A percentile compares a stretch with the other conserved stretches of the same genome.
Conservation (phyloP, 2,113 vertebrate genomes). For the Heterotis niloticus region DNA sequence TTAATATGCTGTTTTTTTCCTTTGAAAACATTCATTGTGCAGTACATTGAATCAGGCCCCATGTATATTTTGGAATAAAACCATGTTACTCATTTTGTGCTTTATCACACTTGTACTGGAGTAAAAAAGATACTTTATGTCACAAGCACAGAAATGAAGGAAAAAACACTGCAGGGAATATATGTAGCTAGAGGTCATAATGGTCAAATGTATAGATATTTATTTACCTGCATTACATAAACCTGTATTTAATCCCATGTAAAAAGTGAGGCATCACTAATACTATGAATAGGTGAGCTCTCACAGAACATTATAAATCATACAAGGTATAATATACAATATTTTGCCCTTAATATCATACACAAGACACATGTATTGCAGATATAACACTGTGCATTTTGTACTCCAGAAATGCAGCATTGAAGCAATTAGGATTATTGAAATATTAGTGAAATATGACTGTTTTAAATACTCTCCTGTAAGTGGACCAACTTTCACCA, state of each 20-base stretch:
- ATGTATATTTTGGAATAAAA: no score
- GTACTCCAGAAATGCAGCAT: not conserved
- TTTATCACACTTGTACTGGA: no score
- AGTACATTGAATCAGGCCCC: no score
- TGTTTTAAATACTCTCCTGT: not conserved
- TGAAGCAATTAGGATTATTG: not conserved
- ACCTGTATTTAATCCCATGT: not conserved
- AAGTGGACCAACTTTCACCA: not conserved
- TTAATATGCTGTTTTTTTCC: no score
- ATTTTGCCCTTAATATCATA: not conserved
- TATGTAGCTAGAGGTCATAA: not conserved
- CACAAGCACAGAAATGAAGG: no score
- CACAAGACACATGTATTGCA: not conserved
- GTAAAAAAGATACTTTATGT: no score
- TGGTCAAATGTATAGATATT: not conserved
- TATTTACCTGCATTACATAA: not conserved
- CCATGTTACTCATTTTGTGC: no score
- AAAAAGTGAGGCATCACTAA: not conserved
- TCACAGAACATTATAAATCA: not conserved
- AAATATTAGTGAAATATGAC: not conserved
- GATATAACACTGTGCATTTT: constrained; percentile 19
- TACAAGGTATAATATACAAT: constrained; percentile 14
- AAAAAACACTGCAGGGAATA: no score
- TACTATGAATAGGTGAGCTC: not conserved
- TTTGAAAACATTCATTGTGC: no score